Evolutionary conservation across 1,140 invertebrate species (phyloP).

Genomic region (Protaetia brevitarsis): DNA sequence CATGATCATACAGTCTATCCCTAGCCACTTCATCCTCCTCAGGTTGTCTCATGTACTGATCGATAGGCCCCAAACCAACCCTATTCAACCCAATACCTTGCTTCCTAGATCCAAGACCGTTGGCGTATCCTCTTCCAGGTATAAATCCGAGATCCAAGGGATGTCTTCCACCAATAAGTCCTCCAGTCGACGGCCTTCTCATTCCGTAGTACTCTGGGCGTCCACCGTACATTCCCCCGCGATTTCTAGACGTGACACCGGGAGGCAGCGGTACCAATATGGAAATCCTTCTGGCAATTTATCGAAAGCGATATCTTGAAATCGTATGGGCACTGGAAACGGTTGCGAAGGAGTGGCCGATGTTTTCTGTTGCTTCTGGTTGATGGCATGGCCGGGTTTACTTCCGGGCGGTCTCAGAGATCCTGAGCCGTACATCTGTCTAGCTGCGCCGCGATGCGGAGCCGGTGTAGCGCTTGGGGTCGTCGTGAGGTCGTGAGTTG

Average conservation of each 20-base stretch:
- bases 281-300: slow-evolving; percentile 29
- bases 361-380: neutral
- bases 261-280: slow-evolving; percentile 26
- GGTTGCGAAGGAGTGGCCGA: neutral
- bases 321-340: slow-evolving; percentile 26
- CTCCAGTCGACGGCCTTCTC: slow-evolving; percentile 30
- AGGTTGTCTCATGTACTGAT: slow-evolving; percentile 34
- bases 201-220: slow-evolving; percentile 29
- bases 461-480: slow-evolving; percentile 27
- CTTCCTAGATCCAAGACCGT: slow-evolving; percentile 5
- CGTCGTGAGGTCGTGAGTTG: slow-evolving; percentile 21
- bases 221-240: slow-evolving; percentile 31
- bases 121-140: slow-evolving; percentile 28
- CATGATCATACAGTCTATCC: slow-evolving; percentile 33
- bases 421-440: slow-evolving; percentile 58
- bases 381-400: slow-evolving; percentile 31
- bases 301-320: slow-evolving; percentile 28
- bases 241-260: slow-evolving; percentile 26
- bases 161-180: slow-evolving; percentile 27
- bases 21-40: slow-evolving; percentile 41
- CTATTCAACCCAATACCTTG: slow-evolving; percentile 34
- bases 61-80: slow-evolving; percentile 26
- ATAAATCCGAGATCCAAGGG: slow-evolving; percentile 33
- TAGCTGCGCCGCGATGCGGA: slow-evolving; percentile 55
- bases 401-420: slow-evolving; percentile 50